Evolutionary conservation across 1,140 invertebrate species (phyloP), one percentile per base, ranked within the genome.

Genomic region (Pseudomyrmex cubaensis): DNA sequence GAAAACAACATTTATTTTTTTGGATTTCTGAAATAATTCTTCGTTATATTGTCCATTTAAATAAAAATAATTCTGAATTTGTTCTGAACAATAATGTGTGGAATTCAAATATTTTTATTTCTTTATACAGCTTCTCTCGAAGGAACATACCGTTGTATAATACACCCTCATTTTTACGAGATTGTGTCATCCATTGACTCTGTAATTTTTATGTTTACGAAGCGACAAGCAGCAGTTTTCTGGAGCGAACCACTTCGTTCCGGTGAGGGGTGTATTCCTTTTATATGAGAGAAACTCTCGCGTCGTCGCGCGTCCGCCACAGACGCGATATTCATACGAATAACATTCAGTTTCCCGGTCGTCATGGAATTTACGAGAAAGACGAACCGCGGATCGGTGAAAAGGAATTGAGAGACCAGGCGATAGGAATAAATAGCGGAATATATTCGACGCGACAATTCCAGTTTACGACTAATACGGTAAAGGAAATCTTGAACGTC

Each of bases 241-340:
- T 17, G 20, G 5, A 77, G 52, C 15, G 5, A 78, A 70, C 64
- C 48, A 25, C 64, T 80, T 48, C 54, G 15, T 78, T 70, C 44
- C 66, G 44, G 12, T 59, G 44, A 5, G 12, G 8, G 50, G 22
- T 52, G 35, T 78, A 48, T 78, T 54, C 44, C 44, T 69, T 70
- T 78, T 78, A 70, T 59, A 4, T 35, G 35, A 35, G 64, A 7
- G 52, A 70, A 70, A 48, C 64, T 20, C 54, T 54, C 48, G 5
- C 44, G 20, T 20, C 10, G 25, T 25, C 25, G 25, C 35, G 57
- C 15, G 44, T 70, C 44, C 44, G 5, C 44, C 44, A 44, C 20
- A 70, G 64, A 78, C 64, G 64, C 76, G 54, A 70, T 80, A 80
- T 72, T 80, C 76, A 72, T 80, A 80, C 54, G 67, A 80, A 80